Conservation (phyloP, 2,797 vertebrate genomes). For the Meda fulgida region DNA sequence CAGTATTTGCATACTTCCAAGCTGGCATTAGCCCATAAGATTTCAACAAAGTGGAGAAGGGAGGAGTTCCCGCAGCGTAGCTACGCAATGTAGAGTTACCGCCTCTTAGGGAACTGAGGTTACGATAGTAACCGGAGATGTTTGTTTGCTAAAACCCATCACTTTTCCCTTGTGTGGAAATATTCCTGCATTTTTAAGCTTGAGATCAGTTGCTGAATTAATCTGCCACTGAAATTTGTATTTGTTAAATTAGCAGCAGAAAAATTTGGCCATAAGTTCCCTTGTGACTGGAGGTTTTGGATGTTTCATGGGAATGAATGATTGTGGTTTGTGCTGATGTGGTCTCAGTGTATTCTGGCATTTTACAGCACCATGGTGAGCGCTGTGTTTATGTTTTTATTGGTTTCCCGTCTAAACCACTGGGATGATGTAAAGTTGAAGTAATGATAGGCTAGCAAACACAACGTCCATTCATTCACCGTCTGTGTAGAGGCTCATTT, state of each 20-base stretch:
- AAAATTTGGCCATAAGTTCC: not conserved
- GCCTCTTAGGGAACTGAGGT: too few species aligned
- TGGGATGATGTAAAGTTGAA: slow-evolving; percentile 66
- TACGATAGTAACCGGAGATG: too few species aligned
- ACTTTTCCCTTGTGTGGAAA: not conserved
- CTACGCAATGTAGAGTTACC: too few species aligned
- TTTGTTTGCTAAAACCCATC: not conserved
- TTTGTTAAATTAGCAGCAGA: slow-evolving; percentile 1
- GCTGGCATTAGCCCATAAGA: too few species aligned
- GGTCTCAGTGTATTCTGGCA: not conserved
- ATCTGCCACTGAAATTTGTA: not conserved
- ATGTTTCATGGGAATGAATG: slow-evolving; percentile 11
- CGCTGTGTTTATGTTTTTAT: slow-evolving; percentile 33
- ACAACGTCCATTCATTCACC: slow-evolving; percentile 72
- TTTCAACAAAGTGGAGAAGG: too few species aligned
- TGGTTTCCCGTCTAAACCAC: slow-evolving; percentile 67
- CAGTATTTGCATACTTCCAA: too few species aligned
- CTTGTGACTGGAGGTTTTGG: not conserved
- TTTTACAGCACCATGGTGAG: slow-evolving; percentile 49
- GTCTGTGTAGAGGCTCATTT: slow-evolving; percentile 61
- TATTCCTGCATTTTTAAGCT: not conserved
- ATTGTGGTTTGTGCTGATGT: slow-evolving; percentile 41
- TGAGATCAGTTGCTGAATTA: not conserved
- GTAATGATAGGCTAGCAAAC: slow-evolving; percentile 65
- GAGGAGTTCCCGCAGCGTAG: too few species aligned